Evolutionary conservation across 2,113 vertebrate species (phyloP), one percentile per base, ranked within the genome.

Genomic region (Hippocampus mohnikei): DNA sequence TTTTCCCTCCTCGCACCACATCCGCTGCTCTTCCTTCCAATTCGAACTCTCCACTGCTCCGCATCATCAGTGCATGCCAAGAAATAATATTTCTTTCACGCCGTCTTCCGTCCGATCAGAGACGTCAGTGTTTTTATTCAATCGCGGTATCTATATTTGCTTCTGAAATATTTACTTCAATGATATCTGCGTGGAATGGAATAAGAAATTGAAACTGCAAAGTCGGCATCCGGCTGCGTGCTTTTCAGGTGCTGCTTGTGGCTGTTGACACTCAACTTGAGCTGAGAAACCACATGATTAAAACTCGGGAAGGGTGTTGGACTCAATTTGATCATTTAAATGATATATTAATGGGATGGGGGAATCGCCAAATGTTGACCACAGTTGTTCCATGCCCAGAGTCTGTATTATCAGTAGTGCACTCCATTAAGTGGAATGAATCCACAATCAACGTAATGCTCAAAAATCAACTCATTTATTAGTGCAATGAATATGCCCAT

Each of bases 21-120:
- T 80, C 68, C 71, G 87, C 75, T 70, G 77, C 66, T 68, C 74
- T 63, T 62, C 72, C 74, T 66, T 76, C 67, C 78, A 89, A 85
- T 85, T 78, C 80, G 72, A 62, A 29, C 72, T 78, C 68, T 46
- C n/a, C 60, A 27, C 33, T 71, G 61, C 59, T 80, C 74, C 71
- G 63, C 71, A 79, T 68, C 41, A 66, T 58, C 62, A 65, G 55
- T 20, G 56, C 62, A 63, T 61, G 21, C 53, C 48, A 64, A 18
- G 12, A 18, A 42, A 56, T 75, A 42, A 33, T 66, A 72, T 67
- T 59, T 55, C 55, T 66, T 65, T 41, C 69, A 66, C 69, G 69
- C 41, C 52, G 48, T 61, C 46, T 72, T 40, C 62, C 10, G 62
- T 81, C 65, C 40, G 40, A 70, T 69, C 15, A 64, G 61, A 72